A percentile compares a stretch with the other conserved stretches of the same genome.
phyloP scores from a whole-genome alignment of 2,888 invertebrate genomes.

The Thymelicus lineola region DNA sequence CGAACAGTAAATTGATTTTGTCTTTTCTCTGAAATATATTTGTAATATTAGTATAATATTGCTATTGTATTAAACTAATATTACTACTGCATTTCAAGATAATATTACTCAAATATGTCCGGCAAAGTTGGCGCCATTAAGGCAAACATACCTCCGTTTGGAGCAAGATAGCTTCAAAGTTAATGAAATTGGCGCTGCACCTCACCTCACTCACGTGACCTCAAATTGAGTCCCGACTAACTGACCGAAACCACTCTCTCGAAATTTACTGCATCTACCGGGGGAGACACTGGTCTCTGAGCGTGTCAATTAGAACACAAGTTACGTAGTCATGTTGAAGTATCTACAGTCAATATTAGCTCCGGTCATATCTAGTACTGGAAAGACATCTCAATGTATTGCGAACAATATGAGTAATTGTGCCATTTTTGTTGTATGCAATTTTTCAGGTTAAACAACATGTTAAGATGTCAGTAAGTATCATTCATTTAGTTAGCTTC shows the following conservation, averaged over 20 bases:
- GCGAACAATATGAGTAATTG: too few relatives aligned
- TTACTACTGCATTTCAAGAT: too few relatives aligned
- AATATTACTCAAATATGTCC: background rate
- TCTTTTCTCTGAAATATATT: too few relatives aligned
- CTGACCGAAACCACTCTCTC: slow-evolving; percentile 35
- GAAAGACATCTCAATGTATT: too few relatives aligned
- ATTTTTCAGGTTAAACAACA: too few relatives aligned
- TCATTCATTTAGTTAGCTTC: too few relatives aligned
- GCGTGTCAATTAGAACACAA: slow-evolving; percentile 23
- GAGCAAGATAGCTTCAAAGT: slow-evolving; percentile 33
- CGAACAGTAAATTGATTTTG: too few relatives aligned
- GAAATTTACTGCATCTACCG: slow-evolving; percentile 31
- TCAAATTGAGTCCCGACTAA: slow-evolving; percentile 35
- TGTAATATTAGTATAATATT: background rate
- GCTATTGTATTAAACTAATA: too few relatives aligned
- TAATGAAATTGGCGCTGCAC: slow-evolving; percentile 35
- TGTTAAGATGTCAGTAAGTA: too few relatives aligned
- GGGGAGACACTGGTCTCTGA: slow-evolving; percentile 17
- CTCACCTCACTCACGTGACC: slow-evolving; percentile 31
- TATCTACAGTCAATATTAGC: too few relatives aligned
- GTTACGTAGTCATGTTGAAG: slow-evolving; percentile 7
- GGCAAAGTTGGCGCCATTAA: slow-evolving; percentile 7
- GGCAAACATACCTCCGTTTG: slow-evolving; percentile 22
- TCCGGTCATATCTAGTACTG: too few relatives aligned
- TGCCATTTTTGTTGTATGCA: too few relatives aligned